Evolutionary conservation across 92 coral and sea anemone genomes (phyloP).

Genomic region (Porites lobata): DNA sequence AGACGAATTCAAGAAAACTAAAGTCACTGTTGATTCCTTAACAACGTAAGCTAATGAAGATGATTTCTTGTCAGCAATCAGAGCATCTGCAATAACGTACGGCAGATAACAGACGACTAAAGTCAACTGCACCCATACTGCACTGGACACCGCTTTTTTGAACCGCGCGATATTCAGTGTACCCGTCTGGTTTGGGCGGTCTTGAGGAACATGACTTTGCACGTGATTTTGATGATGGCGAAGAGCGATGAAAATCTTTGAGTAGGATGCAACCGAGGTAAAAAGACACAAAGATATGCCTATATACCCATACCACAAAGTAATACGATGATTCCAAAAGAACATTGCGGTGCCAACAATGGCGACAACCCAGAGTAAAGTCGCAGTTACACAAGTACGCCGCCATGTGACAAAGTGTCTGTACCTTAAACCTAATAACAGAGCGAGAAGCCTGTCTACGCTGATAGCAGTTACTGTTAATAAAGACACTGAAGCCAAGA

Average conservation of each 20-base stretch:
- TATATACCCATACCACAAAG: not conserved
- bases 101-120: not conserved
- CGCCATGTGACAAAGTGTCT: not conserved
- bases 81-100: not conserved
- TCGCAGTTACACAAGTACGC: not conserved
- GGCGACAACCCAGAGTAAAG: not conserved
- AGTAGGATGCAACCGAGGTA: not conserved
- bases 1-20: not conserved
- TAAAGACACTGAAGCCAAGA: not conserved
- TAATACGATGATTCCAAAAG: not conserved
- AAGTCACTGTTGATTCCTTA: not conserved
- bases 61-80: not conserved
- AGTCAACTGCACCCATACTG: not conserved
- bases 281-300: not conserved
- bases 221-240: not conserved
- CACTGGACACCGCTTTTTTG: slow-evolving; percentile 10
- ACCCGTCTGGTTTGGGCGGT: not conserved
- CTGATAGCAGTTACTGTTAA: slow-evolving; percentile 12
- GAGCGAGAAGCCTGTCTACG: slow-evolving; percentile 16
- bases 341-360: not conserved
- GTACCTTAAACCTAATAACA: not conserved
- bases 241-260: slow-evolving; percentile 3
- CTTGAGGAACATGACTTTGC: not conserved
- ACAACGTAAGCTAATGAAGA: not conserved
- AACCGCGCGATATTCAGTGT: not conserved